Conservation (phyloP, 1,140 invertebrate species). For the roundworm (Caenorhabditis elegans) region WBcel235 BX284606.5:2411001-2411500, state of each 20-base stretch:
- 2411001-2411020: slow-evolving; percentile 56
- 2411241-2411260: slow-evolving; percentile 46
- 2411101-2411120: slow-evolving; percentile 1
- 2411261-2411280: slow-evolving; percentile 45
- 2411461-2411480: neutral
- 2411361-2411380: neutral
- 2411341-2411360: slow-evolving; percentile 21
- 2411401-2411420: slow-evolving; percentile 46
- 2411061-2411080: slow-evolving; percentile 59
- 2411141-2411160: neutral
- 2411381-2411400: slow-evolving; percentile 29
- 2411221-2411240: slow-evolving; percentile 53
- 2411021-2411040: slow-evolving; percentile 51
- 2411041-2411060: slow-evolving; percentile 55
- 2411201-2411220: slow-evolving; percentile 53
- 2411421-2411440: slow-evolving; percentile 42
- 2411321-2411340: neutral
- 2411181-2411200: slow-evolving; percentile 52
- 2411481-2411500: neutral
- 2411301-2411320: neutral
- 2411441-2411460: slow-evolving; percentile 41
- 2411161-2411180: neutral
- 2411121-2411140: neutral
- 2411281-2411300: slow-evolving; percentile 32
- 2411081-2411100: slow-evolving; percentile 55